Base-by-base conservation (phyloP, 2,888 invertebrate species). In the Erannis defoliaria region DNA sequence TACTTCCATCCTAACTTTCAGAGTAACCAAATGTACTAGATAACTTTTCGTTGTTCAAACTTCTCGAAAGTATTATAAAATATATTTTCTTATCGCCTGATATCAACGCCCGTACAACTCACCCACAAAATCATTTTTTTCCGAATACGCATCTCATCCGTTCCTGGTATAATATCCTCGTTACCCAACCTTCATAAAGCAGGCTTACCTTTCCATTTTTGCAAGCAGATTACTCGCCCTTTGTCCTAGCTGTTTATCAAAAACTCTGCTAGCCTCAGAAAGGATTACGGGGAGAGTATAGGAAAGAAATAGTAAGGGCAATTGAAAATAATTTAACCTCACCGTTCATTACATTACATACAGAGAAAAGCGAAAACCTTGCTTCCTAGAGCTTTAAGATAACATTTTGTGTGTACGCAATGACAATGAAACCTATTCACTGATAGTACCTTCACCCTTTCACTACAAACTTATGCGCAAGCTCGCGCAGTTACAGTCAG, bases 211-310 rank as follows among this genome's bases (percentile, higher is more conserved):
- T 37, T 51, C 49, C 19, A 49, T 55, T 55, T 46, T 55, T 55
- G 45, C 37, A 55, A 26, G 61, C 35, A 55, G 40, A 54, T 59
- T 45, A 61, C 51, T 38, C 31, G 21, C 37, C 45, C 51, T 51
- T 51, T 55, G 55, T 51, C 55, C 55, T 51, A 55, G 45, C 50
- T 55, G 55, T 61, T 55, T 61, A 55, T 61, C 55, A 61, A 55
- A 61, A 61, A 55, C 55, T 55, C 49, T 8, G 42, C 49, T 42
- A 43, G 54, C 50, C 55, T 43, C 31, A 48, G 50, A 51, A 55
- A 51, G 55, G 55, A 55, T 61, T 55, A 55, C 12, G 50, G 14
- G 19, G 23, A 21, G 10, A 29, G 6, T 38, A 55, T 10, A 60
- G 10, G 0, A 1, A 2, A 21, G 29, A 23, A 6, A 14, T 46